Evolutionary conservation across 1,140 invertebrate species (phyloP).

Genomic region (Philopotamus ludificatus): DNA sequence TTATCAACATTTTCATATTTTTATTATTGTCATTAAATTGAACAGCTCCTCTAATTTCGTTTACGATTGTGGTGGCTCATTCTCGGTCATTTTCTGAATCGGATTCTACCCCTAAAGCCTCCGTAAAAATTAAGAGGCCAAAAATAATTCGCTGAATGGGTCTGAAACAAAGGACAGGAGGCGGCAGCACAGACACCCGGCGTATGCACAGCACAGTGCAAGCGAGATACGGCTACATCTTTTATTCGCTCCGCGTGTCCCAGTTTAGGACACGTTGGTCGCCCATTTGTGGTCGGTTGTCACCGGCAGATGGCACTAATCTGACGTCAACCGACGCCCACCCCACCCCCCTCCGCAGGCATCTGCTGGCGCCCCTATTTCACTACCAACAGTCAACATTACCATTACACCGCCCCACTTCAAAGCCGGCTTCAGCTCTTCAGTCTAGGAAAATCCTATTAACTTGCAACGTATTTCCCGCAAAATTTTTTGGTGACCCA

Average conservation of each 20-base stretch:
- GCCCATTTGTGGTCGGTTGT: constrained; percentile 28
- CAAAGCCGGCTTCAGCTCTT: constrained; percentile 10
- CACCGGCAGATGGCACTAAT: constrained; percentile 27
- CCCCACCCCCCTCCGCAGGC: constrained; percentile 2
- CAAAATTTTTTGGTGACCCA: constrained; percentile 12
- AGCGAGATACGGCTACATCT: constrained; percentile 7
- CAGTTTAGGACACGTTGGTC: constrained; percentile 22
- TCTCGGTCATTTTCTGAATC: too few species aligned
- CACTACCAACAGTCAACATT: constrained; percentile 20
- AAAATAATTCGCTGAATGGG: too few species aligned
- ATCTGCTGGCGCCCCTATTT: constrained; percentile 16
- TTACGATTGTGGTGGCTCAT: too few species aligned
- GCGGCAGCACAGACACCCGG: too few species aligned
- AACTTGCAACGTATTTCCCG: constrained; percentile 1
- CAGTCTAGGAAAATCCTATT: constrained; percentile 16
- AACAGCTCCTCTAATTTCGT: too few species aligned
- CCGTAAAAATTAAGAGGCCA: too few species aligned
- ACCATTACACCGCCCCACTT: constrained; percentile 24
- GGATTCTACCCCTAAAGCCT: too few species aligned
- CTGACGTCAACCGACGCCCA: constrained; percentile 20
- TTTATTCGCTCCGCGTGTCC: background rate
- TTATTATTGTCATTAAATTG: too few species aligned
- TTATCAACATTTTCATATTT: too few species aligned
- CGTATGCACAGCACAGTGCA: too few species aligned
- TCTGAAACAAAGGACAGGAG: too few species aligned